phyloP scores from a whole-genome alignment of 2,797 vertebrate species.

The Tadarida brasiliensis region DNA sequence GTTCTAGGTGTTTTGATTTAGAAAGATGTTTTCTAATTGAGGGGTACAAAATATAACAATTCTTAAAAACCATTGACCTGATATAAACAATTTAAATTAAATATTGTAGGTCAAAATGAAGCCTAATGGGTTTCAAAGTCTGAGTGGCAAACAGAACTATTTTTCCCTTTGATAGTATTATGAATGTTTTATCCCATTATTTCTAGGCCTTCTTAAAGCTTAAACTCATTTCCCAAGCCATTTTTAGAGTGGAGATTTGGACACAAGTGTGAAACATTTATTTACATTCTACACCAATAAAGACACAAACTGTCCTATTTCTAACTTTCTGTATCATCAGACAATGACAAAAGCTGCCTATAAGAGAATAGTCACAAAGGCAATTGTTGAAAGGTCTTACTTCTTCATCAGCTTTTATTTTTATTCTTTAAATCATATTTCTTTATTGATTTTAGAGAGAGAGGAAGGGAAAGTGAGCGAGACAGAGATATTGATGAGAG shows the following conservation, averaged over 20 bases:
- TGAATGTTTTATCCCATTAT: neutral
- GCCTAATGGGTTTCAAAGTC: neutral
- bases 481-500: no score
- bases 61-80: neutral
- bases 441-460: no score
- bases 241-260: constrained; percentile 12
- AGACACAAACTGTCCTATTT: neutral
- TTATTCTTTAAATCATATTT: no score
- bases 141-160: neutral
- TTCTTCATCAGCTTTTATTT: neutral
- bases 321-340: neutral
- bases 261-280: neutral
- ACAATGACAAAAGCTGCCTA: neutral
- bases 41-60: neutral
- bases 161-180: neutral
- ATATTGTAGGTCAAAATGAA: neutral
- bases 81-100: neutral
- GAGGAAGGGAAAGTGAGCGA: no score
- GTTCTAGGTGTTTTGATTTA: neutral
- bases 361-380: neutral
- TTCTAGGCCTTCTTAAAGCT: neutral
- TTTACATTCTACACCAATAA: neutral
- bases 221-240: neutral
- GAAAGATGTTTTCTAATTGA: neutral
- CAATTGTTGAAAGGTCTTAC: neutral